A percentile compares a stretch with the other conserved stretches of the same genome.
Conservation (phyloP, 2,888 invertebrate genomes). For the Steinernema carpocapsae region DNA sequence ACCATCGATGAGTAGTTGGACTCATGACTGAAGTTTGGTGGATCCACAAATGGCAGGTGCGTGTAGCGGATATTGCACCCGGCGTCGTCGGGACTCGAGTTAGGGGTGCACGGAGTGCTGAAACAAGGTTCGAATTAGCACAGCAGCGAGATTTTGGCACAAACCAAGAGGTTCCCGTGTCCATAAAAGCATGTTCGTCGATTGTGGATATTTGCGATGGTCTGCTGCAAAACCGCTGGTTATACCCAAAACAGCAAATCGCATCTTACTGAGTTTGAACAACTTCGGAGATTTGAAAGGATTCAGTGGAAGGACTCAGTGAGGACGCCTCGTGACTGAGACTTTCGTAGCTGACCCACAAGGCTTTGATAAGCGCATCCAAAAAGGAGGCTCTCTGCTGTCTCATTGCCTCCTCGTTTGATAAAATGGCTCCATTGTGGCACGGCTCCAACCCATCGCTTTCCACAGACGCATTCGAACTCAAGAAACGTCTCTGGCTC, state of each 20-base stretch:
- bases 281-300: background rate
- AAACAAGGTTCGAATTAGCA: background rate
- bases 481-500: background rate
- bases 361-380: conserved; percentile 13
- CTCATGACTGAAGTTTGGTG: background rate
- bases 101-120: conserved; percentile 4
- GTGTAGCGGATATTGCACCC: background rate
- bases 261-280: background rate
- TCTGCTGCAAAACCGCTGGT: background rate
- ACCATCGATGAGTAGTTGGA: conserved; percentile 5
- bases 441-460: background rate
- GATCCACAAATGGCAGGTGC: background rate
- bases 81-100: conserved; percentile 15
- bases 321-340: conserved; percentile 17
- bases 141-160: background rate
- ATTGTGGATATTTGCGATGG: background rate
- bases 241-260: background rate
- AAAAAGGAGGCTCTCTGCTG: conserved; percentile 21
- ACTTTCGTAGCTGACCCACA: conserved; percentile 16
- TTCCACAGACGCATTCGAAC: background rate
- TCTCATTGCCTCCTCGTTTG: background rate
- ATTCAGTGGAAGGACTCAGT: conserved; percentile 19
- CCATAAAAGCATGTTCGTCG: background rate
- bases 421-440: background rate
- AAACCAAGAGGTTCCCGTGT: conserved; percentile 1